Percentiles rank a stretch among this genome's conserved stretches.
Evolutionary conservation across 2,888 invertebrate species (phyloP).

Genomic region (Kuschelorhynchus macadamiae): DNA sequence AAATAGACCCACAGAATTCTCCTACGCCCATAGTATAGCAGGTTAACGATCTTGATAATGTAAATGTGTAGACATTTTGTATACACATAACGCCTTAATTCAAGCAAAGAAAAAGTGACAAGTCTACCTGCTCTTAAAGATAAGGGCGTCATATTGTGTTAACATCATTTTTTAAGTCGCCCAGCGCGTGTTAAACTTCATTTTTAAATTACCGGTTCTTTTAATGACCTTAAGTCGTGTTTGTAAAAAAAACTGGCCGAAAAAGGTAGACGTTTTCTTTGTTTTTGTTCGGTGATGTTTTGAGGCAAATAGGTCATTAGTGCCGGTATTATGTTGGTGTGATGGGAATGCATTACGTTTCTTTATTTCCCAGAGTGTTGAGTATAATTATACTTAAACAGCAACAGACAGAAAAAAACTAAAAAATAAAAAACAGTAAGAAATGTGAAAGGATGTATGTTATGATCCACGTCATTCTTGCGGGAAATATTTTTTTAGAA

Average conservation of each 20-base stretch:
- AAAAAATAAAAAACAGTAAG: too few relatives aligned
- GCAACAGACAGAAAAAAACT: too few relatives aligned
- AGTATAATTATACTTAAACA: too few relatives aligned
- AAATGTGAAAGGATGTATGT: too few relatives aligned
- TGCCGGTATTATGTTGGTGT: background rate
- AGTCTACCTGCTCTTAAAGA: conserved; percentile 49
- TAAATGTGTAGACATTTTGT: conserved; percentile 33
- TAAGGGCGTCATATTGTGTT: conserved; percentile 49
- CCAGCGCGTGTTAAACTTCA: conserved; percentile 48
- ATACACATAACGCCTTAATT: conserved; percentile 43
- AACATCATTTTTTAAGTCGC: conserved; percentile 48
- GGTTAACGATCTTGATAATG: conserved; percentile 42
- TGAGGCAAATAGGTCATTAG: conserved; percentile 21
- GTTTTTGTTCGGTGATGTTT: conserved; percentile 21
- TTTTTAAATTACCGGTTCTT: conserved; percentile 47
- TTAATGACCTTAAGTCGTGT: conserved; percentile 14
- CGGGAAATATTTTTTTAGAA: too few relatives aligned
- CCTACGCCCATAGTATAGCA: conserved; percentile 13
- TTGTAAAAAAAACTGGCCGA: conserved; percentile 27
- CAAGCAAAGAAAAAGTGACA: conserved; percentile 43
- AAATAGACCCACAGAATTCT: too few relatives aligned
- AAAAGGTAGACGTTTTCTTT: conserved; percentile 14
- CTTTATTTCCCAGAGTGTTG: too few relatives aligned
- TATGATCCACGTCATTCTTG: too few relatives aligned
- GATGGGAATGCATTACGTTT: too few relatives aligned